Conservation (phyloP, 2,113 vertebrate genomes). For the Protobothrops mucrosquamatus region DNA sequence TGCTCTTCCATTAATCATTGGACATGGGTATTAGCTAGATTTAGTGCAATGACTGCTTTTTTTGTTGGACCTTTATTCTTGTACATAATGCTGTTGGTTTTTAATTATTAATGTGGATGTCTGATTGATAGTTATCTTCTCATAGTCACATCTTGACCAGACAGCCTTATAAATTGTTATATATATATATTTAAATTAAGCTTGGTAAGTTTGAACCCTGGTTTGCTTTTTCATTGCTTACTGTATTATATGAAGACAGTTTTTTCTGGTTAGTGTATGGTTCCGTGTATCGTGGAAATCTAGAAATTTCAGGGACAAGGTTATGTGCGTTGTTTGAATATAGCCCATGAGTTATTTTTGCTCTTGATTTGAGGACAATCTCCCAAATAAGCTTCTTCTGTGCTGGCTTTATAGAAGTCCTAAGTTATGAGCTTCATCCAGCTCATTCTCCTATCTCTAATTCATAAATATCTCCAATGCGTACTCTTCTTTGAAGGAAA, state of each 20-base stretch:
- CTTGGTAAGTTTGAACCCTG: not conserved
- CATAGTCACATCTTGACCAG: not conserved
- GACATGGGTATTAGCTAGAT: not conserved
- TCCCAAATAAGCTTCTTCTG: constrained; percentile 4
- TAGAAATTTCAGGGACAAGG: not conserved
- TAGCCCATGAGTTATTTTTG: constrained; percentile 16
- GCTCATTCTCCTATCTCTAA: constrained; percentile 37
- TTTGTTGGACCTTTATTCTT: not conserved
- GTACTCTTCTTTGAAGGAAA: constrained; percentile 48
- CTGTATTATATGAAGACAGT: not conserved
- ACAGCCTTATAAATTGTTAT: not conserved
- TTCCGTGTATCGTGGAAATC: not conserved
- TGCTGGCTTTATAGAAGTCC: constrained; percentile 4
- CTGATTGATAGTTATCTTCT: not conserved
- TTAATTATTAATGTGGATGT: not conserved
- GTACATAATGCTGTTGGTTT: not conserved
- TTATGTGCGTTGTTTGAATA: not conserved
- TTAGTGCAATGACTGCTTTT: not conserved
- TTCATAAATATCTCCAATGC: constrained; percentile 64
- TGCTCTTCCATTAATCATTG: not conserved
- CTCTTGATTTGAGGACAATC: not conserved
- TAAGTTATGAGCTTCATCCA: constrained; percentile 13
- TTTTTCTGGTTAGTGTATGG: not conserved
- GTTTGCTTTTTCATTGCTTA: not conserved
- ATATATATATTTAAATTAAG: not conserved